Evolutionary conservation across 2,113 vertebrate genomes (phyloP).

Genomic region (Excalfactoria chinensis): DNA sequence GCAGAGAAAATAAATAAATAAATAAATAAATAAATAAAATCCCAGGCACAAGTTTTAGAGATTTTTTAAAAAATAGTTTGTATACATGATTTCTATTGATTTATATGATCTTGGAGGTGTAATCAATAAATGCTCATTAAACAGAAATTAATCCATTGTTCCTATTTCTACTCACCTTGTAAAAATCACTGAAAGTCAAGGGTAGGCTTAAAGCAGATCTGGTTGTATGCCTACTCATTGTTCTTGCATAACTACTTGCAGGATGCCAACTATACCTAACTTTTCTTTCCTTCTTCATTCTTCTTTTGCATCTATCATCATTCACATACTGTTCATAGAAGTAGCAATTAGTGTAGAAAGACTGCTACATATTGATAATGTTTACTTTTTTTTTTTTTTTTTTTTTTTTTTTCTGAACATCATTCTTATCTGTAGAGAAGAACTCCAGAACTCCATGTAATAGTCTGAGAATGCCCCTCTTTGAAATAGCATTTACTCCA

Average conservation of each 20-base stretch:
- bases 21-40: no score
- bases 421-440: neutral
- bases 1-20: constrained; percentile 37
- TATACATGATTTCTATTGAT: constrained; percentile 12
- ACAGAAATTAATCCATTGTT: neutral
- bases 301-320: neutral
- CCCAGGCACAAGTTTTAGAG: neutral
- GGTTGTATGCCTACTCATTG: neutral
- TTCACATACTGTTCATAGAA: neutral
- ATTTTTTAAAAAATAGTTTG: neutral
- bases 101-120: neutral
- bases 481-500: neutral
- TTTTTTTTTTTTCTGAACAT: neutral
- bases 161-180: neutral
- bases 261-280: neutral
- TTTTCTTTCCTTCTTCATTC: neutral
- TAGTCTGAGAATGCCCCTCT: neutral
- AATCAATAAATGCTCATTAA: neutral
- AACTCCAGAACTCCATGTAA: neutral
- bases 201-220: neutral
- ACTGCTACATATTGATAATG: neutral
- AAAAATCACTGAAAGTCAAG: neutral
- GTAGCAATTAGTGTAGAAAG: neutral
- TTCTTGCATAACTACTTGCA: neutral
- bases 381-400: neutral